Percentiles rank a stretch among this genome's conserved stretches.
phyloP scores from a whole-genome alignment of 2,888 invertebrate genomes.

The Mythimna albipuncta region DNA sequence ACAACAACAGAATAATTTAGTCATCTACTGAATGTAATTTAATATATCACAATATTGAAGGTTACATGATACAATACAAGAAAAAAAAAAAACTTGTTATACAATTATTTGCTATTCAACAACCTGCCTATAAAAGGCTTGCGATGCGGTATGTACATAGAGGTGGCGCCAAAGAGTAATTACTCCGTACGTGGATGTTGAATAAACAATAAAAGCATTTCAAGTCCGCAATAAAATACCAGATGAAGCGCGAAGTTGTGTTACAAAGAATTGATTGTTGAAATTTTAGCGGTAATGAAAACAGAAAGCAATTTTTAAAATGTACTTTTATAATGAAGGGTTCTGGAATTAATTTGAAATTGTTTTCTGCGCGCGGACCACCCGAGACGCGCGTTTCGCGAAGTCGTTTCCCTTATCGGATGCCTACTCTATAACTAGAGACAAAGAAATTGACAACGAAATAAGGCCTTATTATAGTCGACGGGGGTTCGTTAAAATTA shows the following conservation, averaged over 20 bases:
- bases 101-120: slow-evolving; percentile 67
- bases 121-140: slow-evolving; percentile 59
- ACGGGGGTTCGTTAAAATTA: slow-evolving; percentile 88
- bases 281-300: slow-evolving; percentile 72
- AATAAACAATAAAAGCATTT: slow-evolving; percentile 74
- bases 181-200: slow-evolving; percentile 69
- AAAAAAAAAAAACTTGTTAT: slow-evolving; percentile 66
- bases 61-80: slow-evolving; percentile 68
- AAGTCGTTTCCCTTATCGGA: slow-evolving; percentile 63
- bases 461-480: slow-evolving; percentile 85
- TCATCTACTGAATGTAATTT: slow-evolving; percentile 71
- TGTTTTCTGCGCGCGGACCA: slow-evolving; percentile 77
- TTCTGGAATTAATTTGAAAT: slow-evolving; percentile 69
- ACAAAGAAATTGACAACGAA: slow-evolving; percentile 82
- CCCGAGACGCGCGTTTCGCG: slow-evolving; percentile 75
- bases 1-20: slow-evolving; percentile 79
- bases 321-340: slow-evolving; percentile 64
- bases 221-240: slow-evolving; percentile 74
- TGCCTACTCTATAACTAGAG: slow-evolving; percentile 73
- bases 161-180: slow-evolving; percentile 78
- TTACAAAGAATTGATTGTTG: slow-evolving; percentile 70
- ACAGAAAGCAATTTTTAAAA: slow-evolving; percentile 62
- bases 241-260: slow-evolving; percentile 74
- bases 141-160: slow-evolving; percentile 66
- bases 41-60: slow-evolving; percentile 68